Percentiles rank a stretch among this genome's conserved stretches.
Evolutionary conservation across 2,797 vertebrate species (phyloP).

Genomic region (Echiichthys vipera): DNA sequence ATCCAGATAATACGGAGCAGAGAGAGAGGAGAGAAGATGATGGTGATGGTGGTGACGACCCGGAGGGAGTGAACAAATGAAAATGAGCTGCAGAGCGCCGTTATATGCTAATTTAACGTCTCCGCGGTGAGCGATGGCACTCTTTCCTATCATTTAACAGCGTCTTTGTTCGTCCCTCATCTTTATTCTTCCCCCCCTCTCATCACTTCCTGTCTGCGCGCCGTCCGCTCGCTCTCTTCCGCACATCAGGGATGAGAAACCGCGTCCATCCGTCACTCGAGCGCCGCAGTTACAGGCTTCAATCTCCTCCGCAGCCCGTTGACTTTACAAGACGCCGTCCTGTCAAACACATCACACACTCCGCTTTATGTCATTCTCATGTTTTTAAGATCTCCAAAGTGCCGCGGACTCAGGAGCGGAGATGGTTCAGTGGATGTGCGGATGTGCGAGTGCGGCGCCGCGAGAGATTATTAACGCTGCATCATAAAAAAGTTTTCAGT

Average conservation of each 20-base stretch:
- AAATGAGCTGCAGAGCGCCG: constrained; percentile 19
- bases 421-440: too few relatives aligned
- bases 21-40: neutral
- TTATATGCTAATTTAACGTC: constrained; percentile 47
- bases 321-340: too few relatives aligned
- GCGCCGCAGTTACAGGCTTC: neutral
- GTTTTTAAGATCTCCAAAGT: too few relatives aligned
- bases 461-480: too few relatives aligned
- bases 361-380: too few relatives aligned
- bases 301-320: too few relatives aligned
- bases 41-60: constrained; percentile 11
- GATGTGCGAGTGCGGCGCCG: too few relatives aligned
- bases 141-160: neutral
- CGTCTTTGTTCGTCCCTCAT: constrained; percentile 1
- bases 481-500: too few relatives aligned
- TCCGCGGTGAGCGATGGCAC: constrained; percentile 17
- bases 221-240: too few relatives aligned
- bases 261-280: constrained; percentile 20
- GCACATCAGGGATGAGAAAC: neutral
- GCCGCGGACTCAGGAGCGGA: too few relatives aligned
- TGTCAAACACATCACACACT: too few relatives aligned
- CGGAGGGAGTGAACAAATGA: constrained; percentile 6
- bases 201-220: neutral
- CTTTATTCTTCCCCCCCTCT: neutral
- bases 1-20: neutral